Conservation (phyloP, 2,797 vertebrate species). For the Ctenopoma multispine region DNA sequence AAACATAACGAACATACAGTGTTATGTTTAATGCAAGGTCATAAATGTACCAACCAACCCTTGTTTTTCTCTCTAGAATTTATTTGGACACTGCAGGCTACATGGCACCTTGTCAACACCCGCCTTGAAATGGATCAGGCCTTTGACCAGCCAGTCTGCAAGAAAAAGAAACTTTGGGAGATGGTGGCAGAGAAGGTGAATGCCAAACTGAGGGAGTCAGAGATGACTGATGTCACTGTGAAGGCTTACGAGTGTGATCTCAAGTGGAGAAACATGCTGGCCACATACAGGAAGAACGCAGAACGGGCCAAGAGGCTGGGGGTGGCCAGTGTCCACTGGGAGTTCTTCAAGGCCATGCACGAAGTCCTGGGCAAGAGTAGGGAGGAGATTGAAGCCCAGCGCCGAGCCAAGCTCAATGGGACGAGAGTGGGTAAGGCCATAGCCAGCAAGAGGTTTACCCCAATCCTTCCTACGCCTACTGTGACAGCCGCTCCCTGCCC, state of each 20-base stretch:
- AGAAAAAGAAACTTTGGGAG: slow-evolving; percentile 87
- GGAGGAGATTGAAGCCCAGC: slow-evolving; percentile 80
- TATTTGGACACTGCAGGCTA: slow-evolving; percentile 85
- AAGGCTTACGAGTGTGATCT: slow-evolving; percentile 87
- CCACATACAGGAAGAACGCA: slow-evolving; percentile 84
- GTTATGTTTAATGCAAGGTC: neutral
- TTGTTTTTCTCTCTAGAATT: slow-evolving; percentile 73
- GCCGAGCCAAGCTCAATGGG: slow-evolving; percentile 73
- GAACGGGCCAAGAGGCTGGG: slow-evolving; percentile 82
- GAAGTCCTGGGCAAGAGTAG: slow-evolving; percentile 81
- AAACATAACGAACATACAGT: too few species aligned
- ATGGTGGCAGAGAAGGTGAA: slow-evolving; percentile 82
- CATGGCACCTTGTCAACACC: slow-evolving; percentile 83
- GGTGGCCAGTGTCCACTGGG: slow-evolving; percentile 81
- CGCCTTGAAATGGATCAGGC: slow-evolving; percentile 85
- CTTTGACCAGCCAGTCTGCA: slow-evolving; percentile 85
- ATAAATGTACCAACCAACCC: neutral
- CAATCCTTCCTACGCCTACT: slow-evolving; percentile 82
- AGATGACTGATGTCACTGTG: slow-evolving; percentile 61
- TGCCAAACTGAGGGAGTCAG: slow-evolving; percentile 71
- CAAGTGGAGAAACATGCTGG: slow-evolving; percentile 87
- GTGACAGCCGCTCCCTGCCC: slow-evolving; percentile 43
- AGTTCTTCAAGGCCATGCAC: slow-evolving; percentile 85
- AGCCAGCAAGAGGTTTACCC: slow-evolving; percentile 83
- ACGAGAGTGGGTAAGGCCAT: slow-evolving; percentile 78